phyloP scores from a whole-genome alignment of 2,888 invertebrate genomes.

The Cerceris ruficornis region DNA sequence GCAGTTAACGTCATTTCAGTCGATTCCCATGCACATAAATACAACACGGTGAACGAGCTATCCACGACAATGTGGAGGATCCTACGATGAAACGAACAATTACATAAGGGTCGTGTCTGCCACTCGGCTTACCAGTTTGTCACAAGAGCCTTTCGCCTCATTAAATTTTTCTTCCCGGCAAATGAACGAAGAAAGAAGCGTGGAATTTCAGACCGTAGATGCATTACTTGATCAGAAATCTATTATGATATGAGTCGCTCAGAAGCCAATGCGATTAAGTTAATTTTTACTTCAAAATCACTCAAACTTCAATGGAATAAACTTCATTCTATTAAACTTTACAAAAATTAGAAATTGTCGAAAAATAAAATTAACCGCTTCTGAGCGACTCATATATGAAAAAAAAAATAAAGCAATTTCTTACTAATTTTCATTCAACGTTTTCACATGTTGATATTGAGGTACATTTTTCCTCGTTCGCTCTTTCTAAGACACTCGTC shows the following conservation, averaged over 20 bases:
- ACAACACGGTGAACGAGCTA: slow-evolving; percentile 45
- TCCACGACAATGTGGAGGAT: slow-evolving; percentile 34
- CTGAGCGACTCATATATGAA: too few relatives aligned
- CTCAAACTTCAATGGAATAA: too few relatives aligned
- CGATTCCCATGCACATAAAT: slow-evolving; percentile 68
- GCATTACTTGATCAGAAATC: not conserved
- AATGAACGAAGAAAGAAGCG: slow-evolving; percentile 33
- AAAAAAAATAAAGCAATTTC: too few relatives aligned
- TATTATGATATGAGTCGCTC: slow-evolving; percentile 23
- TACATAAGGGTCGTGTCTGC: slow-evolving; percentile 48
- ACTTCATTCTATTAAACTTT: too few relatives aligned
- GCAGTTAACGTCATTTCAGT: slow-evolving; percentile 61
- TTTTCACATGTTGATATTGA: too few relatives aligned
- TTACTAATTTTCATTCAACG: too few relatives aligned
- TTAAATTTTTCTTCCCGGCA: slow-evolving; percentile 42
- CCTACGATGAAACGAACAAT: slow-evolving; percentile 48
- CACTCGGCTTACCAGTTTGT: slow-evolving; percentile 30
- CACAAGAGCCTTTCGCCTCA: slow-evolving; percentile 35
- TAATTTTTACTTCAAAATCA: too few relatives aligned
- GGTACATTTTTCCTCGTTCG: too few relatives aligned
- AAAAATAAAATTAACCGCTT: too few relatives aligned
- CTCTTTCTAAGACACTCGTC: too few relatives aligned
- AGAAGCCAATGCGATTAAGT: not conserved
- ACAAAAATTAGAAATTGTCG: too few relatives aligned
- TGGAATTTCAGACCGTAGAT: slow-evolving; percentile 5